Evolutionary conservation across 2,797 vertebrate genomes (phyloP).

Genomic region (Allochrocebus solatus): DNA sequence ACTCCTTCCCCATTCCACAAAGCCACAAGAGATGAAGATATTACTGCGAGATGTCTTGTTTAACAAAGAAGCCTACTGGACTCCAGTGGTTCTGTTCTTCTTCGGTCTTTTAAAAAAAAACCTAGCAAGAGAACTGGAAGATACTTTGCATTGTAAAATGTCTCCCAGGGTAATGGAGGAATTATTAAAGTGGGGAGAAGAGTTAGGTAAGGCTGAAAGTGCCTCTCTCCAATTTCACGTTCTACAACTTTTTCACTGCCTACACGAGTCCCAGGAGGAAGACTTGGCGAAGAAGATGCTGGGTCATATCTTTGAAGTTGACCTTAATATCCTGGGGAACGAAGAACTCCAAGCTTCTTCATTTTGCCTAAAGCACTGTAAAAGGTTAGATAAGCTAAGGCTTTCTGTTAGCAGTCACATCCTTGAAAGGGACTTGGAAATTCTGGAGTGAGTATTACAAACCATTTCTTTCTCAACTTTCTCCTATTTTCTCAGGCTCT

Average conservation of each 20-base stretch:
- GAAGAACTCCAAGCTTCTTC: neutral
- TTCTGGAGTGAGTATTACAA: neutral
- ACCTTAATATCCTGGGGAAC: neutral
- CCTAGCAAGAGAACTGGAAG: neutral
- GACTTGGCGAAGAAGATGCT: neutral
- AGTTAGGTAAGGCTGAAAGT: accelerated
- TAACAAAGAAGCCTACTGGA: neutral
- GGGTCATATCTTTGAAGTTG: neutral
- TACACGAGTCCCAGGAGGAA: slow-evolving; percentile 37
- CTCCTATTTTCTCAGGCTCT: neutral
- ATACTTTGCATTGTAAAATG: neutral
- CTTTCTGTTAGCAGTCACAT: neutral
- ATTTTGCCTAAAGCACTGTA: neutral
- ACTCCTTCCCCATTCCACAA: neutral
- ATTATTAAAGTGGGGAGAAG: neutral
- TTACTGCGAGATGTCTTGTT: accelerated
- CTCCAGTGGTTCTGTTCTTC: neutral
- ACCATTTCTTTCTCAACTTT: accelerated
- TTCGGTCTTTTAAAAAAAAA: slow-evolving; percentile 43
- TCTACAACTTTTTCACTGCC: neutral
- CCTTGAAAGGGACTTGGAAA: neutral
- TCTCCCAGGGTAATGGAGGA: neutral
- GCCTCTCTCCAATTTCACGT: neutral
- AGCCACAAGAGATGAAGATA: neutral
- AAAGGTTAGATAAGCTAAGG: neutral